Base-by-base conservation (phyloP, 2,888 invertebrate genomes). In the Steinernema hermaphroditum region DNA sequence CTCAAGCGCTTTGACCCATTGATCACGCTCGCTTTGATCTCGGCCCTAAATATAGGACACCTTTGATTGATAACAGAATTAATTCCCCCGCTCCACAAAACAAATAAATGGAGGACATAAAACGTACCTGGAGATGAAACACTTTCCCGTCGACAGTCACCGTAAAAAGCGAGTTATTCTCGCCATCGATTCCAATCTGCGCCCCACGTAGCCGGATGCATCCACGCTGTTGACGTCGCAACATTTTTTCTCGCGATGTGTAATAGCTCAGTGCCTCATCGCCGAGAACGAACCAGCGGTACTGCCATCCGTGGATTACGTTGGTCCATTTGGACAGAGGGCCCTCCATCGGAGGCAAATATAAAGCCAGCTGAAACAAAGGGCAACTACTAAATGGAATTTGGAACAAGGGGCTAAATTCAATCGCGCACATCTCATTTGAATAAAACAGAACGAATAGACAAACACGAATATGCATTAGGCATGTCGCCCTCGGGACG, bases 261-360 rank as follows among this genome's bases (percentile, higher is more conserved):
- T 96, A 98, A 89, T 98, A 98, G 8, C 96, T 94, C 75, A 98
- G 90, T 76, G 96, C 90, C 71, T 93, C 94, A 88, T 96, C 95
- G 89, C 97, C 96, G 84, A 98, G 89, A 84, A 97, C 96, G 89
- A 98, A 98, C 94, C 96, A 98, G 62, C 97, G 91, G 89, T 96
- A 96, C 89, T 98, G 97, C 96, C 97, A 98, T 81, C 97, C 97
- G 88, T 93, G 94, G 91, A 95, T 93, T 87, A 96, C 93, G 90
- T 95, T 96, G 81, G 95, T 96, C 94, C 94, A 95, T 90, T 95
- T 95, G 89, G 93, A 94, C 77, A 95, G 89, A 76, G 94, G 93
- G 86, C 95, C 95, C 90, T 95, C 94, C 93, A 94, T 93, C 27
- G 43, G 34, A 2, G 54, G 54, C n/a, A n/a, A n/a, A 54, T 16